phyloP scores from a whole-genome alignment of 2,888 invertebrate genomes.

The Axea sp. region DNA sequence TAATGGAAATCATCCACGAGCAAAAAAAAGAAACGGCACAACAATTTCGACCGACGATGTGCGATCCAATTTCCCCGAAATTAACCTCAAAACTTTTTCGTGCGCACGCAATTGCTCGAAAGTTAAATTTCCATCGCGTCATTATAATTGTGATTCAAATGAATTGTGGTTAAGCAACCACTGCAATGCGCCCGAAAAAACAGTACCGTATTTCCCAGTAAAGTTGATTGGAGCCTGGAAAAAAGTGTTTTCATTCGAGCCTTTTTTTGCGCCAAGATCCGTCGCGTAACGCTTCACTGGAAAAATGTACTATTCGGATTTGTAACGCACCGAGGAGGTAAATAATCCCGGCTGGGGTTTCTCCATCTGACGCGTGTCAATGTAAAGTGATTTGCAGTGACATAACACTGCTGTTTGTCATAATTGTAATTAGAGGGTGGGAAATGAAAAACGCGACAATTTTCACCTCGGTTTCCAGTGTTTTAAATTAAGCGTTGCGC shows the following conservation, averaged over 20 bases:
- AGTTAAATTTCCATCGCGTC: conserved; percentile 26
- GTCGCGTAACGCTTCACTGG: conserved; percentile 33
- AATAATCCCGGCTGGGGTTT: conserved; percentile 8
- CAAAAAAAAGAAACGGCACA: too few species aligned
- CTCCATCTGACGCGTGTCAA: conserved; percentile 7
- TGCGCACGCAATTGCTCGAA: conserved; percentile 10
- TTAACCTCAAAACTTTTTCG: conserved; percentile 3
- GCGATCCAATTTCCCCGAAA: not conserved
- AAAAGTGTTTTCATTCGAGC: conserved; percentile 35
- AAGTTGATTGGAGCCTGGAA: conserved; percentile 19
- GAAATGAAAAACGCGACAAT: too few species aligned
- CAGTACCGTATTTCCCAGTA: conserved; percentile 26
- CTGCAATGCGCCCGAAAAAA: conserved; percentile 13
- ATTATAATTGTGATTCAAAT: conserved; percentile 22
- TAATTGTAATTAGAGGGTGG: too few species aligned
- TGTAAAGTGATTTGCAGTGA: conserved; percentile 18
- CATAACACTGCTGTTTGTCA: conserved; percentile 8
- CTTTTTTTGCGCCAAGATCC: conserved; percentile 23
- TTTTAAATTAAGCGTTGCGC: too few species aligned
- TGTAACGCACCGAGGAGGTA: conserved; percentile 24
- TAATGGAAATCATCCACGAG: too few species aligned
- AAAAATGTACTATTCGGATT: conserved; percentile 30
- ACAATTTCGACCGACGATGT: not conserved
- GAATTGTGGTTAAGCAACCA: conserved; percentile 37
- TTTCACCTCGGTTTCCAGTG: too few species aligned